Evolutionary conservation across 2,113 vertebrate genomes (phyloP), one percentile per base, ranked within the genome.

Genomic region (human (Homo sapiens)): DNA sequence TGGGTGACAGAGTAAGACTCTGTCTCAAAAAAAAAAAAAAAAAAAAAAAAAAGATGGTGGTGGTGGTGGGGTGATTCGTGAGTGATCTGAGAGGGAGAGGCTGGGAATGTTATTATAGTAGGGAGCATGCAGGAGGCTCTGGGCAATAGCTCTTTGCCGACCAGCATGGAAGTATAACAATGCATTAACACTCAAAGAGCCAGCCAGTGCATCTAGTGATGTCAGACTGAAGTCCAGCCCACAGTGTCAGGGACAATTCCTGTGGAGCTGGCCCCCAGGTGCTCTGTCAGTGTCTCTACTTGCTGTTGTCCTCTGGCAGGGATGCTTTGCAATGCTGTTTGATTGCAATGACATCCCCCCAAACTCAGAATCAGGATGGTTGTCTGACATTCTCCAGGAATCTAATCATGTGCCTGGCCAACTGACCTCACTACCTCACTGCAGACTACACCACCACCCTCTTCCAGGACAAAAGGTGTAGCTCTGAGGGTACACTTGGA

Each of bases 141-240:
- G 64, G 75, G 8, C 23, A 32, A 22, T 20, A 52, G 14, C 32
- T 32, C 0, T 82, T n/a, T 79, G 52, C 50, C 14, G 3, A 6
- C 35, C 5, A 2, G 16, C 6, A 10, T 11, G 70, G 68, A 22
- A 8, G 3, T 9, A 0, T 5, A 1, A 13, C 23, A 9, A 6
- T 8, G 14, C 3, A 8, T 25, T 2, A n/a, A 43, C 6, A 50
- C 16, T 8, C 5, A 68, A 43, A 45, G 5, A 61, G 57, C 11
- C 40, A 8, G 50, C 20, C 10, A 9, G 25, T 25, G 45, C 32
- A 2, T 4, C 48, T 64, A 3, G 20, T 70, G n/a, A 1, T 27
- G 23, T 38, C 16, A 22, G 50, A 22, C 43, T 10, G 13, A 35
- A 17, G 30, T 16, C 12, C 7, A 7, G 20, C 13, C 57, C 76